A percentile compares a stretch with the other conserved stretches of the same genome.
Evolutionary conservation across 2,113 vertebrate genomes (phyloP).

Genomic region (Boleophthalmus pectinirostris): DNA sequence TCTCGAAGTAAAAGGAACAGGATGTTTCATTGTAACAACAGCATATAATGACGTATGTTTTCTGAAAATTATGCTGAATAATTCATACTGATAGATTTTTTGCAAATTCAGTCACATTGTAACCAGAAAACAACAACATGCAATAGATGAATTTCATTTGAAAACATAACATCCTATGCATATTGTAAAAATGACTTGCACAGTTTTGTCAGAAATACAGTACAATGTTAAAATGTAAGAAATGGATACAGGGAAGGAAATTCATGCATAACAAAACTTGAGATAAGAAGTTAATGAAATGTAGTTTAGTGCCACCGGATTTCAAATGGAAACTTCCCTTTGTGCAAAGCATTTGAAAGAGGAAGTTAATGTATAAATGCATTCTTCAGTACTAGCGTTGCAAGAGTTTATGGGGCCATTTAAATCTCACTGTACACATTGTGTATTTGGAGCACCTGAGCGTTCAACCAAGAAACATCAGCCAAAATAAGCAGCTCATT

Average conservation of each 20-base stretch:
- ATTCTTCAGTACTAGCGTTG: background rate
- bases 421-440: background rate
- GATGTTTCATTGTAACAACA: too few relatives aligned
- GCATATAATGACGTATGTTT: too few relatives aligned
- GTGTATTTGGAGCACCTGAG: constrained; percentile 22
- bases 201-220: background rate
- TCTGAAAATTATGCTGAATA: too few relatives aligned
- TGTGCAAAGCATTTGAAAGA: background rate
- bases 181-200: background rate
- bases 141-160: too few relatives aligned
- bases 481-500: constrained; percentile 31
- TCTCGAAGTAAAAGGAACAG: too few relatives aligned
- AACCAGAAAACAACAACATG: too few relatives aligned
- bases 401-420: constrained; percentile 4
- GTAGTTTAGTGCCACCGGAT: background rate
- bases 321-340: background rate
- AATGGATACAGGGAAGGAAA: background rate
- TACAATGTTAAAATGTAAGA: background rate
- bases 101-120: too few relatives aligned
- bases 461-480: constrained; percentile 30
- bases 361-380: background rate
- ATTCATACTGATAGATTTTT: too few relatives aligned
- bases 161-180: too few relatives aligned
- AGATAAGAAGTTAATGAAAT: background rate
- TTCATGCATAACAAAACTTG: background rate